phyloP scores from a whole-genome alignment of 2,797 vertebrate species.

The Okamejei kenojei region DNA sequence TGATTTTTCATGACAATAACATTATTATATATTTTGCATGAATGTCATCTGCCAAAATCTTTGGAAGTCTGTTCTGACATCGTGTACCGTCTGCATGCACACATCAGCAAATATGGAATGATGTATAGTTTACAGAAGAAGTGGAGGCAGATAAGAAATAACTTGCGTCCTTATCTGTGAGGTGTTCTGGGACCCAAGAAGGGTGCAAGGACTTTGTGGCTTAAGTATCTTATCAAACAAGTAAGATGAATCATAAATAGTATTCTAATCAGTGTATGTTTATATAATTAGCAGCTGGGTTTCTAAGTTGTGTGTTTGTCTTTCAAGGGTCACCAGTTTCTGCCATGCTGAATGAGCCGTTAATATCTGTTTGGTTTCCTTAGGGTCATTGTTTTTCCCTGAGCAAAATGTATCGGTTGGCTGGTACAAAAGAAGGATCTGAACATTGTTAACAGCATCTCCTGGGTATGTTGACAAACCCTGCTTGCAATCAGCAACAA shows the following conservation, averaged over 20 bases:
- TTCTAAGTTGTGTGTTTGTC: slow-evolving; percentile 39
- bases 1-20: not conserved
- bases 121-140: not conserved
- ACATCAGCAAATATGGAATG: not conserved
- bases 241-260: slow-evolving; percentile 9
- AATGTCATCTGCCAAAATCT: slow-evolving; percentile 21
- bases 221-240: not conserved
- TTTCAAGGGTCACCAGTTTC: slow-evolving; percentile 40
- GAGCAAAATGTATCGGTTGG: slow-evolving; percentile 43
- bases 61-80: not conserved
- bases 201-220: not conserved
- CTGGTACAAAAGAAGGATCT: slow-evolving; percentile 42
- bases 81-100: not conserved
- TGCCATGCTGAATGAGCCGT: slow-evolving; percentile 37
- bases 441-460: slow-evolving; percentile 34
- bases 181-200: not conserved
- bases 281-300: slow-evolving; percentile 38
- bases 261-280: slow-evolving; percentile 37
- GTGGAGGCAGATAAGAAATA: not conserved
- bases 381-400: slow-evolving; percentile 35
- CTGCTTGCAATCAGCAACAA: slow-evolving; percentile 39
- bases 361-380: slow-evolving; percentile 34
- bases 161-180: not conserved
- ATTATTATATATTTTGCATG: not conserved
- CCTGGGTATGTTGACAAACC: not conserved